These are phyloP conservation scores for Bicyclus anynana DNA, from an alignment of 1,140 invertebrate species.

Conservation along the genomic window DNA sequence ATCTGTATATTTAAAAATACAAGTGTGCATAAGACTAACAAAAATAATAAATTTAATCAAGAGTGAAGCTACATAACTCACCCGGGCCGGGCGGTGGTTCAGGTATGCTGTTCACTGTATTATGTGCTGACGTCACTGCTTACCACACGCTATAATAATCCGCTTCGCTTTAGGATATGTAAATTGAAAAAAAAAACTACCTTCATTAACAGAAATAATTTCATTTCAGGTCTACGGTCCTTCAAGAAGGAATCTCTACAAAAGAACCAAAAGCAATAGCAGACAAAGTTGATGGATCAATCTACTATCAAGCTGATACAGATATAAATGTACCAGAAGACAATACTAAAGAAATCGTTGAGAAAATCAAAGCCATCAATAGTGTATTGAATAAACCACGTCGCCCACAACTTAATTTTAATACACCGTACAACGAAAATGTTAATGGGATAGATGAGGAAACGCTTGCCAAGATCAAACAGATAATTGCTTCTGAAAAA, in stretches of 20 bases:
- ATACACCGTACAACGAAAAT: conserved; percentile 33
- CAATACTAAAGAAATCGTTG: conserved; percentile 47
- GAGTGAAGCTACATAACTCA: conserved; percentile 31
- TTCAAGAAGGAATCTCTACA: conserved; percentile 1
- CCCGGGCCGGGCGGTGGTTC: conserved; percentile 35
- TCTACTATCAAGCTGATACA: conserved; percentile 35
- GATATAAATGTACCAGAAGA: conserved; percentile 17
- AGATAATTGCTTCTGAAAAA: conserved; percentile 55
- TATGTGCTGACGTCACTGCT: conserved; percentile 31
- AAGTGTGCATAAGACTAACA: conserved; percentile 47
- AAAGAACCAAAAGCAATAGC: conserved; percentile 11
- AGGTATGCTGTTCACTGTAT: conserved; percentile 48
- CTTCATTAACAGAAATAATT: conserved; percentile 1
- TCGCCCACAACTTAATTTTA: conserved; percentile 35
- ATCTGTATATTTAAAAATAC: neutral
- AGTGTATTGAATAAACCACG: conserved; percentile 45
- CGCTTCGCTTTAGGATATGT: conserved; percentile 24
- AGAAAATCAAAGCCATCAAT: conserved; percentile 62
- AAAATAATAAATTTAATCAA: conserved; percentile 27
- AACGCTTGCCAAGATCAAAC: conserved; percentile 50
- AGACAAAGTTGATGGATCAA: conserved; percentile 37
- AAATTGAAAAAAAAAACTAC: conserved; percentile 13
- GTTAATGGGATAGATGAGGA: conserved; percentile 46
- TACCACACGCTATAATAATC: conserved; percentile 35
- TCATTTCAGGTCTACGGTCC: conserved; percentile 40